Percentiles rank a stretch among this genome's conserved stretches.
phyloP scores from a whole-genome alignment of 2,797 vertebrate genomes.

The Lepus oiostolus region DNA sequence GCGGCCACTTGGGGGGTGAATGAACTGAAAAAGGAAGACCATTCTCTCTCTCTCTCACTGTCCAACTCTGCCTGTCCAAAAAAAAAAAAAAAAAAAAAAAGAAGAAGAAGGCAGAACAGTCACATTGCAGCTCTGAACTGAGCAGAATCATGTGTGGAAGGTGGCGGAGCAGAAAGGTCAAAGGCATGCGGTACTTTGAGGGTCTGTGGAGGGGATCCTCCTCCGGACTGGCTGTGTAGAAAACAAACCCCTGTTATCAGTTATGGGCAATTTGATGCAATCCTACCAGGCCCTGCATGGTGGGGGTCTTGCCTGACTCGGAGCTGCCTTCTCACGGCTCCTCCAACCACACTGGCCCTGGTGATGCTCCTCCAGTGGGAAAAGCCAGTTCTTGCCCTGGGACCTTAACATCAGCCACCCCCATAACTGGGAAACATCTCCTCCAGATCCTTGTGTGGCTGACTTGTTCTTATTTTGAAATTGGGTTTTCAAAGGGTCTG shows the following conservation, averaged over 20 bases:
- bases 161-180: not conserved
- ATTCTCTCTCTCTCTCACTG: too few relatives aligned
- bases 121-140: not conserved
- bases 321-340: not conserved
- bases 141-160: not conserved
- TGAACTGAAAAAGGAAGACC: too few relatives aligned
- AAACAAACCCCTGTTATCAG: not conserved
- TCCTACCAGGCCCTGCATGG: not conserved
- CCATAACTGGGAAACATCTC: fast-evolving
- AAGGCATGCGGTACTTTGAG: not conserved
- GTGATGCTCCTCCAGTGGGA: not conserved
- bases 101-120: not conserved
- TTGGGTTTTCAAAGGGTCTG: not conserved
- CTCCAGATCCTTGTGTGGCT: too few relatives aligned
- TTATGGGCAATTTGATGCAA: too few relatives aligned
- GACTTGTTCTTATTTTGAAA: not conserved
- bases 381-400: not conserved
- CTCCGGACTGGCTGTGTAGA: not conserved
- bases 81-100: too few relatives aligned
- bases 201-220: not conserved
- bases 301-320: not conserved
- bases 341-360: not conserved
- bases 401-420: not conserved
- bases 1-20: too few relatives aligned
- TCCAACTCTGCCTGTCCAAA: too few relatives aligned